Evolutionary conservation across 2,888 invertebrate species (phyloP).

Genomic region (Cryptus viduatorius): DNA sequence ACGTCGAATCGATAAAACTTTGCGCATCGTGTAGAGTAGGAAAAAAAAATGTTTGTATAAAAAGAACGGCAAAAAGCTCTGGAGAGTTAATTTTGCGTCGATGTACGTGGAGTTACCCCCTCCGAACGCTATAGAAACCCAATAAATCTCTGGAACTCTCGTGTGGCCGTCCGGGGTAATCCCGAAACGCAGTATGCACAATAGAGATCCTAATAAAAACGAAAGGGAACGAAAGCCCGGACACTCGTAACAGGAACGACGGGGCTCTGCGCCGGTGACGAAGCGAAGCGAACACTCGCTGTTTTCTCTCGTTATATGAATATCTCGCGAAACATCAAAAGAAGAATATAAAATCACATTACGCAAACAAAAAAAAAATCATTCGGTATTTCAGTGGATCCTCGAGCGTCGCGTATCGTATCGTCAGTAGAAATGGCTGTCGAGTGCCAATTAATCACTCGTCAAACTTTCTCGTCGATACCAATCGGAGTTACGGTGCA

Average conservation of each 20-base stretch:
- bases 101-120: conserved; percentile 28
- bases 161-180: conserved; percentile 1
- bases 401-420: conserved; percentile 17
- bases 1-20: neutral
- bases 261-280: neutral
- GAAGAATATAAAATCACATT: conserved; percentile 40
- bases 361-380: conserved; percentile 9
- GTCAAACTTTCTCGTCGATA: conserved; percentile 21
- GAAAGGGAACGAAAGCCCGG: conserved; percentile 21
- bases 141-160: conserved; percentile 42
- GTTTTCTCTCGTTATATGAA: conserved; percentile 30
- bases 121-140: conserved; percentile 49
- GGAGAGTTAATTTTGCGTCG: conserved; percentile 20
- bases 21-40: no score
- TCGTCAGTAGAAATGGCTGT: conserved; percentile 18
- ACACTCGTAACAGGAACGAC: conserved; percentile 29
- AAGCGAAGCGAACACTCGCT: conserved; percentile 15
- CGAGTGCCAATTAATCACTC: conserved; percentile 40
- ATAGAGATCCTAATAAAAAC: conserved; percentile 26
- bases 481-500: conserved; percentile 7
- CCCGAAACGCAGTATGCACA: conserved; percentile 20
- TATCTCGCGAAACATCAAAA: conserved; percentile 36
- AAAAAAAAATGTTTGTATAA: no score
- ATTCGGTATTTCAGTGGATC: conserved; percentile 5
- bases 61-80: neutral